Conservation (phyloP, 2,888 invertebrate species). For the Conus canariensis region DNA sequence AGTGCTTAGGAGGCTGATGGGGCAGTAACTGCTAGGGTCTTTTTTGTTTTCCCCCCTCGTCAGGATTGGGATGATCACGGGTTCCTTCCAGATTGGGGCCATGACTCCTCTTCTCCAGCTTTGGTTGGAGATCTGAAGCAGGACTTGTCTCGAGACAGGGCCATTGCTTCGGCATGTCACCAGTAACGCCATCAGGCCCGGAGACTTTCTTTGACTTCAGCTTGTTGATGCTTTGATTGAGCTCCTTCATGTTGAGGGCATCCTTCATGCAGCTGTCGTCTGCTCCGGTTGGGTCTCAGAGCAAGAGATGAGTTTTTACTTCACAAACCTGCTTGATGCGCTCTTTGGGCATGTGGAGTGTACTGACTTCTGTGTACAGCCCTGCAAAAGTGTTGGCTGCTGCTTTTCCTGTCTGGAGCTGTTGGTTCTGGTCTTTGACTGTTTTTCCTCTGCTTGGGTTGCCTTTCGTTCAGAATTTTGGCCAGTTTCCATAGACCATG, state of each 20-base stretch:
- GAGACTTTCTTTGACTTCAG: slow-evolving; percentile 44
- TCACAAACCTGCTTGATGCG: neutral
- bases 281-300: neutral
- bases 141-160: neutral
- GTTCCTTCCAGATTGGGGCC: slow-evolving; percentile 24
- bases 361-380: neutral
- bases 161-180: slow-evolving; percentile 37
- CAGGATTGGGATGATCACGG: slow-evolving; percentile 36
- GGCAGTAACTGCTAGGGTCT: slow-evolving; percentile 39
- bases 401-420: neutral
- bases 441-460: slow-evolving; percentile 24
- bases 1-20: slow-evolving; percentile 45
- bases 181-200: slow-evolving; percentile 46
- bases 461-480: neutral
- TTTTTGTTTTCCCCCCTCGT: slow-evolving; percentile 44
- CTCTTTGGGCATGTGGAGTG: neutral
- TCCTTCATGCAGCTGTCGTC: neutral
- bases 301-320: neutral
- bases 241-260: slow-evolving; percentile 3
- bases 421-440: neutral
- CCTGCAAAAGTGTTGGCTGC: neutral
- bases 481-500: neutral
- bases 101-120: slow-evolving; percentile 40
- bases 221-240: slow-evolving; percentile 1
- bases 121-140: slow-evolving; percentile 29